A percentile compares a stretch with the other conserved stretches of the same genome.
Evolutionary conservation across 2,888 invertebrate genomes (phyloP).

Genomic region (Lithophane ornitopus): DNA sequence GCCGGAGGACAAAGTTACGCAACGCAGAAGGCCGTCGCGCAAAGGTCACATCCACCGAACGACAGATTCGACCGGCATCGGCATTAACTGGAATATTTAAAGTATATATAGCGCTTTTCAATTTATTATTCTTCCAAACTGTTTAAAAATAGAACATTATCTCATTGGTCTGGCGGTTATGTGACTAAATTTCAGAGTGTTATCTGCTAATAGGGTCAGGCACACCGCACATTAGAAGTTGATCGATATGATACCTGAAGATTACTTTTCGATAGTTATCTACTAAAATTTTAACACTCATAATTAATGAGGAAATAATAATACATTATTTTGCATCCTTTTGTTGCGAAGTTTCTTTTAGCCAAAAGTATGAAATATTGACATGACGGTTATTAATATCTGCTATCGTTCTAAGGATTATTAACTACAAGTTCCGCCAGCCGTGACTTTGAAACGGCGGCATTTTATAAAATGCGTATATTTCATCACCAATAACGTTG

Average conservation of each 20-base stretch:
- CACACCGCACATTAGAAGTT: background rate
- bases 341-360: background rate
- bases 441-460: slow-evolving; percentile 49
- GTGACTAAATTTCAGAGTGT: background rate
- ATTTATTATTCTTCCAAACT: background rate
- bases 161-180: background rate
- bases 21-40: slow-evolving; percentile 69
- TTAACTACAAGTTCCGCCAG: slow-evolving; percentile 36
- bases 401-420: slow-evolving; percentile 35
- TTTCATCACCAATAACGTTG: slow-evolving; percentile 3
- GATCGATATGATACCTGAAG: background rate
- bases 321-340: too few relatives aligned
- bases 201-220: background rate
- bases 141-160: slow-evolving; percentile 6
- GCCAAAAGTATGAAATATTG: background rate
- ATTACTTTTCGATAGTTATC: background rate
- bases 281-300: too few relatives aligned
- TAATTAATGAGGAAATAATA: background rate
- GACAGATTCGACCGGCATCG: slow-evolving; percentile 59
- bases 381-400: slow-evolving; percentile 22
- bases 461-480: background rate
- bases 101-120: slow-evolving; percentile 14
- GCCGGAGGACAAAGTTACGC: slow-evolving; percentile 70
- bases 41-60: slow-evolving; percentile 69
- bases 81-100: slow-evolving; percentile 51